A percentile compares a stretch with the other conserved stretches of the same genome.
Evolutionary conservation across 2,888 invertebrate species (phyloP).

Genomic region (Hylaea fasciaria): DNA sequence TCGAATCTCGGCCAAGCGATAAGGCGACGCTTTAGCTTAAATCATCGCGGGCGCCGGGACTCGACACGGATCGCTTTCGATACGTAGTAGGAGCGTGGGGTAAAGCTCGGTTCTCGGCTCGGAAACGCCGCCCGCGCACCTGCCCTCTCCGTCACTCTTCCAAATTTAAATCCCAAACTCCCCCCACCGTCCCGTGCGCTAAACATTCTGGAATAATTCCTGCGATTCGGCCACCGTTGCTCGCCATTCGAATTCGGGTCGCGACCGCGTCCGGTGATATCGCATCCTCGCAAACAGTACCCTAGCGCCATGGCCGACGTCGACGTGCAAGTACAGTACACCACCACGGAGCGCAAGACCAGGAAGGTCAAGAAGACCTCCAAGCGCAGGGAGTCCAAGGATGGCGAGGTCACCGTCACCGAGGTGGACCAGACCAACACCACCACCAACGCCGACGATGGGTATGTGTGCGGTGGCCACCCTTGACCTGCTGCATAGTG

Average conservation of each 20-base stretch:
- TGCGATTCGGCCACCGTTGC: slow-evolving; percentile 79
- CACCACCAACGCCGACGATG: slow-evolving; percentile 88
- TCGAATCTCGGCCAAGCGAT: slow-evolving; percentile 67
- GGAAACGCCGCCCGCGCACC: slow-evolving; percentile 83
- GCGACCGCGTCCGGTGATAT: slow-evolving; percentile 83
- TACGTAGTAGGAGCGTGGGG: slow-evolving; percentile 56
- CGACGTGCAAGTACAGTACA: slow-evolving; percentile 93
- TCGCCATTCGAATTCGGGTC: slow-evolving; percentile 85
- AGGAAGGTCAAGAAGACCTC: slow-evolving; percentile 95
- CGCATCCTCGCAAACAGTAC: slow-evolving; percentile 60
- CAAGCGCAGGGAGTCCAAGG: slow-evolving; percentile 90
- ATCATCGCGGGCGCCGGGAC: slow-evolving; percentile 22
- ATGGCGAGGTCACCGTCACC: slow-evolving; percentile 92
- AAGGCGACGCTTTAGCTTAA: slow-evolving; percentile 53
- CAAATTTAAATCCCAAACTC: slow-evolving; percentile 84
- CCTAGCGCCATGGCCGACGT: slow-evolving; percentile 92
- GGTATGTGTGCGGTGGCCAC: slow-evolving; percentile 92
- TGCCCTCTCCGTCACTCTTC: slow-evolving; percentile 85
- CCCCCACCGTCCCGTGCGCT: slow-evolving; percentile 76
- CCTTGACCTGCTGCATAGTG: slow-evolving; percentile 60
- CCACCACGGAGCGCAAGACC: slow-evolving; percentile 95
- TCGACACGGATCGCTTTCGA: slow-evolving; percentile 52
- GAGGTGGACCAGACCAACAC: slow-evolving; percentile 88
- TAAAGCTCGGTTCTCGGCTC: slow-evolving; percentile 68
- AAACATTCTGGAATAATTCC: slow-evolving; percentile 85